Percentiles rank a stretch among this genome's conserved stretches.
Evolutionary conservation across 2,113 vertebrate genomes (phyloP).

Genomic region (Rhineura floridana): DNA sequence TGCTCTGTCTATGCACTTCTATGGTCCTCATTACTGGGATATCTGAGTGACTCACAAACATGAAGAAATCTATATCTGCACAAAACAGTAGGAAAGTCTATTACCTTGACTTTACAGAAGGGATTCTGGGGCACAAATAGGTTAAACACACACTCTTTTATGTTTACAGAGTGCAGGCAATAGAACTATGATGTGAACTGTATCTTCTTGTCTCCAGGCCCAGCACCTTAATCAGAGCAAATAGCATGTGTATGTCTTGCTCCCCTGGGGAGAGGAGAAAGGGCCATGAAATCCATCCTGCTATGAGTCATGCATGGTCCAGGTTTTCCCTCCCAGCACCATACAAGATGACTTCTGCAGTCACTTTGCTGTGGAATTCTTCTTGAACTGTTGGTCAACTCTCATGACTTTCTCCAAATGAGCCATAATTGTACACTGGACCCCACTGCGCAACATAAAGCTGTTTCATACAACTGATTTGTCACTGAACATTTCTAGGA

Average conservation of each 20-base stretch:
- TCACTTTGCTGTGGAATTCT: background rate
- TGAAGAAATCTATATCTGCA: conserved; percentile 27
- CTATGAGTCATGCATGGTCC: background rate
- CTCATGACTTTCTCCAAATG: no score
- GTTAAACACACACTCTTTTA: background rate
- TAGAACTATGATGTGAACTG: background rate
- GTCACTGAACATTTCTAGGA: background rate
- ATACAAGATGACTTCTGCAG: background rate
- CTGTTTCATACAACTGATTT: no score
- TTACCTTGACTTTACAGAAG: background rate
- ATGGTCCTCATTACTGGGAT: background rate
- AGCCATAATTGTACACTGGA: no score
- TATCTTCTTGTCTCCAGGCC: background rate
- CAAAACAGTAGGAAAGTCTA: conserved; percentile 2
- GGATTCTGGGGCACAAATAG: background rate
- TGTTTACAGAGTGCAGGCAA: background rate
- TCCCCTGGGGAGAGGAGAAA: background rate
- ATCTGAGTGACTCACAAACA: conserved; percentile 29
- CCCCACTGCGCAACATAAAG: background rate
- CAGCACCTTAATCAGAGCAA: background rate
- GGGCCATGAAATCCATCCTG: background rate
- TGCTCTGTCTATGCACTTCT: conserved; percentile 16
- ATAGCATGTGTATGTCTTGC: background rate
- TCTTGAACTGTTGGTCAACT: background rate
- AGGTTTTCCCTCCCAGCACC: background rate